A percentile compares a stretch with the other conserved stretches of the same genome.
These are phyloP conservation scores for Papilio xuthus DNA, from an alignment of 1,140 invertebrate species.

Conservation along the genomic window DNA sequence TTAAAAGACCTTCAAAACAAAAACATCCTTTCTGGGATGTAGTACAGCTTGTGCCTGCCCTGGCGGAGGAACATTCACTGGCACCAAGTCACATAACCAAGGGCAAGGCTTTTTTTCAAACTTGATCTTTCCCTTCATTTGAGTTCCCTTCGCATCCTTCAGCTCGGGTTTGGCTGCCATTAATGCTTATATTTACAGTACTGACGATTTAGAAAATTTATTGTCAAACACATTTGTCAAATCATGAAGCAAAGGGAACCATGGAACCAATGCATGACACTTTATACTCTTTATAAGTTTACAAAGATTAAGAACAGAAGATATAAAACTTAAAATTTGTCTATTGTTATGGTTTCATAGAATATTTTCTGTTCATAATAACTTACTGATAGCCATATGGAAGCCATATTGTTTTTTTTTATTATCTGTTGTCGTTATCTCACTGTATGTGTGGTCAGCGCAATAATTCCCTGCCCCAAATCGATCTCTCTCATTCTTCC, in stretches of 20 bases:
- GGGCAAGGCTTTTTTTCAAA: conserved; percentile 50
- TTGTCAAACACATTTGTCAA: conserved; percentile 7
- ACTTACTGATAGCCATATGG: too few relatives aligned
- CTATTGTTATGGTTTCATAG: background rate
- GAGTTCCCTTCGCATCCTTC: conserved; percentile 39
- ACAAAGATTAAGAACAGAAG: background rate
- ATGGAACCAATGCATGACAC: background rate
- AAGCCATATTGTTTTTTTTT: too few relatives aligned
- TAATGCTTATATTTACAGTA: conserved; percentile 16
- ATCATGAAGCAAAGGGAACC: background rate
- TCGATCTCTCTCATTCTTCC: too few relatives aligned
- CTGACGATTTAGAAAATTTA: conserved; percentile 15
- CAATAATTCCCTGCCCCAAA: too few relatives aligned
- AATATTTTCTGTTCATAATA: too few relatives aligned
- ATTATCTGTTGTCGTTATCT: too few relatives aligned
- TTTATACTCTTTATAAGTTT: background rate
- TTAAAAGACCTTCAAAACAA: conserved; percentile 66
- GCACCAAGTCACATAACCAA: conserved; percentile 60
- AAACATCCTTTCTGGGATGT: conserved; percentile 73
- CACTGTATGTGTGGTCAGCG: too few relatives aligned
- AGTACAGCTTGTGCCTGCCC: conserved; percentile 56
- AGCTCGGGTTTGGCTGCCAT: background rate
- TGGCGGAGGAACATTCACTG: conserved; percentile 61
- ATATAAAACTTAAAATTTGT: background rate
- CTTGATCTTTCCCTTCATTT: conserved; percentile 40